Conservation (phyloP, 2,113 vertebrate species). For the Crotophaga sulcirostris region DNA sequence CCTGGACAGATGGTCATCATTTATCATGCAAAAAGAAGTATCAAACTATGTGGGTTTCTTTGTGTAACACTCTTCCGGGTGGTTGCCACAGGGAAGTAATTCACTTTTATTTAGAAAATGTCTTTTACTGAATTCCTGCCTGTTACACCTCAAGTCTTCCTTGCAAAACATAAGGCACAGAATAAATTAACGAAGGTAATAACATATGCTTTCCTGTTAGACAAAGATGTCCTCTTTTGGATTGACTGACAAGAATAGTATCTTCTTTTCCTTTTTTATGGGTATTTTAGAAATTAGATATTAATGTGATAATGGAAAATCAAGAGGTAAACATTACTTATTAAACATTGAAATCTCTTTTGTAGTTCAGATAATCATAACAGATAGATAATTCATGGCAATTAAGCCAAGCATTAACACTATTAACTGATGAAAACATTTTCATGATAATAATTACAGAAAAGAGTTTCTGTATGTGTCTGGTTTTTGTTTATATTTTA, state of each 20-base stretch:
- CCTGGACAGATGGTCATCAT: not conserved
- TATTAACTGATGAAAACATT: not conserved
- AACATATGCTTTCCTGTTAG: not conserved
- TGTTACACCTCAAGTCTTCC: not conserved
- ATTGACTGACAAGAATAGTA: not conserved
- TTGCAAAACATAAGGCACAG: not conserved
- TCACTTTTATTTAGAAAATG: slow-evolving; percentile 7
- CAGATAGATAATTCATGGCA: not conserved
- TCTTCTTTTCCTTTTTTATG: not conserved
- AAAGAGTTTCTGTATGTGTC: not conserved
- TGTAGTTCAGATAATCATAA: not conserved
- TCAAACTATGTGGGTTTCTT: not conserved
- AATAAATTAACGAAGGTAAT: not conserved
- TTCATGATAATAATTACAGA: not conserved
- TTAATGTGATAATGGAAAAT: not conserved
- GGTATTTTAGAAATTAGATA: not conserved
- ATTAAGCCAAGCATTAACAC: not conserved
- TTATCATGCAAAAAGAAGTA: slow-evolving; percentile 7
- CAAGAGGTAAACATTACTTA: not conserved
- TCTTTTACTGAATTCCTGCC: not conserved
- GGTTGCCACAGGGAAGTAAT: not conserved
- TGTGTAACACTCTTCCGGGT: not conserved
- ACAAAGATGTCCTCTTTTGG: not conserved
- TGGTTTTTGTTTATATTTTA: not conserved
- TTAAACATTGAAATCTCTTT: not conserved